A percentile compares a stretch with the other conserved stretches of the same genome.
phyloP scores from a whole-genome alignment of 64 coral and sea anemone species.

The Acropora tenuis region DNA sequence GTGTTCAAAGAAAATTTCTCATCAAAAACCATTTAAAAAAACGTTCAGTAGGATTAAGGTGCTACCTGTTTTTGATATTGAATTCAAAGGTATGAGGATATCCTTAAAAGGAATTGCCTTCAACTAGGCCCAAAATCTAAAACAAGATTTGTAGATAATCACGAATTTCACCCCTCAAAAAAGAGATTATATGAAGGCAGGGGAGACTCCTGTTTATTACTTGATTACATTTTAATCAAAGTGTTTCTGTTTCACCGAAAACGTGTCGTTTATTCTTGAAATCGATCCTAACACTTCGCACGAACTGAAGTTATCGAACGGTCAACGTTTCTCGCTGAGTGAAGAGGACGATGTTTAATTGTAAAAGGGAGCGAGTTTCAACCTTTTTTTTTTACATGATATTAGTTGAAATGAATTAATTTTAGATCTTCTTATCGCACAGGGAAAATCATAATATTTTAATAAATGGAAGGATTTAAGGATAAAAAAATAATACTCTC shows the following conservation, averaged over 20 bases:
- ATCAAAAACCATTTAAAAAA: background rate
- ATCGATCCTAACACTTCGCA: background rate
- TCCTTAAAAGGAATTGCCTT: background rate
- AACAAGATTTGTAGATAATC: slow-evolving; percentile 1
- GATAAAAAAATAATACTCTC: background rate
- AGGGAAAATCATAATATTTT: background rate
- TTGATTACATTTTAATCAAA: background rate
- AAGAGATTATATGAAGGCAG: too few relatives aligned
- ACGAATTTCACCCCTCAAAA: background rate
- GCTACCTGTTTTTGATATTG: background rate
- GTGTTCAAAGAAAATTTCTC: background rate
- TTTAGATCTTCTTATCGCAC: background rate
- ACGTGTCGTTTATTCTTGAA: background rate
- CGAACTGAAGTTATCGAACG: background rate
- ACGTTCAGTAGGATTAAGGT: background rate
- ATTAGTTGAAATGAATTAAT: background rate
- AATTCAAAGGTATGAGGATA: background rate
- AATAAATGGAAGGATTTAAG: background rate
- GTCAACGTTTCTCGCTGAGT: background rate
- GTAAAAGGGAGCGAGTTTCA: background rate
- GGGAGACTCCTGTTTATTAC: background rate
- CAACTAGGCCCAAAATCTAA: background rate
- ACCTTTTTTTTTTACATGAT: background rate
- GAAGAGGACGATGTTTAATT: background rate
- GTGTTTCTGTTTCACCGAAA: background rate